These are phyloP conservation scores for Nemopilema nomurai DNA, from an alignment of 30 jellyfish, hydroid and myxozoan species.

Conservation along the genomic window DNA sequence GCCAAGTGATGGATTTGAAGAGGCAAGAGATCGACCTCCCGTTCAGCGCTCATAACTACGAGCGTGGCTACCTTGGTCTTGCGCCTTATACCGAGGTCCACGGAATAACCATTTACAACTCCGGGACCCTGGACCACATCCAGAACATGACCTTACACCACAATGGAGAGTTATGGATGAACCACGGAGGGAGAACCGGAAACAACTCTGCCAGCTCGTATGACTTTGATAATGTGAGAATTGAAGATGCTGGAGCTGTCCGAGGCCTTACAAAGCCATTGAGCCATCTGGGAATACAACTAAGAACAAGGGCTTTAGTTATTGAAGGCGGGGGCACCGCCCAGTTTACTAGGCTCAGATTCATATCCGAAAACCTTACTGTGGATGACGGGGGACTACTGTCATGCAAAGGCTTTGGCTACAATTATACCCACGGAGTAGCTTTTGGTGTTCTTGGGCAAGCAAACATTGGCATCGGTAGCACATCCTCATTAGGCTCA, in stretches of 20 bases:
- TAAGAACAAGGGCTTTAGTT: constrained; percentile 41
- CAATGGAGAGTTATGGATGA: constrained; percentile 75
- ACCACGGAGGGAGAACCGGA: constrained; percentile 65
- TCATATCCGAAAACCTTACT: constrained; percentile 52
- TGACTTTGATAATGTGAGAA: constrained; percentile 57
- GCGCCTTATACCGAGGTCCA: constrained; percentile 73
- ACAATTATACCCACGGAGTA: constrained; percentile 49
- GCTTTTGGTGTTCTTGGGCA: constrained; percentile 39
- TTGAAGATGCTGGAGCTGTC: constrained; percentile 53
- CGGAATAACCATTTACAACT: constrained; percentile 62
- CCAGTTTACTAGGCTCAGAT: constrained; percentile 43
- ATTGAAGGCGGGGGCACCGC: constrained; percentile 66
- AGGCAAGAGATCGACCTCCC: constrained; percentile 64
- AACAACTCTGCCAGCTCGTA: constrained; percentile 37
- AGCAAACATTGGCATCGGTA: constrained; percentile 45
- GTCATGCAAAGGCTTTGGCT: constrained; percentile 61
- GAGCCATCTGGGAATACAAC: constrained; percentile 19
- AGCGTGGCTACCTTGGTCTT: constrained; percentile 65
- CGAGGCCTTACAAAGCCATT: constrained; percentile 58
- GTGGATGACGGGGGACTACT: constrained; percentile 68
- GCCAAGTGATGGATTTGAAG: constrained; percentile 56
- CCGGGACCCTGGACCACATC: constrained; percentile 58
- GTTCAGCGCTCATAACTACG: constrained; percentile 67
- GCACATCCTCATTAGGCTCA: constrained; percentile 27
- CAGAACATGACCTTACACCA: constrained; percentile 64